Percentiles rank a stretch among this genome's conserved stretches.
Conservation (phyloP, 2,888 invertebrate species). For the Galeruca laticollis region DNA sequence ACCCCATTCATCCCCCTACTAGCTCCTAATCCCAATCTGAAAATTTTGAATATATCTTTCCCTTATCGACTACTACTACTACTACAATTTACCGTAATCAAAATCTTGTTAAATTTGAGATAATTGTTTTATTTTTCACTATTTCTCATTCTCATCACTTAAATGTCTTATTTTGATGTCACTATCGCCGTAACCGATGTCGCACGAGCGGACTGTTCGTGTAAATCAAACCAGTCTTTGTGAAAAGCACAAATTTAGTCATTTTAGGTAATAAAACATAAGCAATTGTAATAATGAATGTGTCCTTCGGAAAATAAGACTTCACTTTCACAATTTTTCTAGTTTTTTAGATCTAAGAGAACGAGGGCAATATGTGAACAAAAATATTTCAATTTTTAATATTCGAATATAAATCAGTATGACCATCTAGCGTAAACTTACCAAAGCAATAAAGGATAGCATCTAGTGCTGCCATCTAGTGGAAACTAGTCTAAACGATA, state of each 20-base stretch:
- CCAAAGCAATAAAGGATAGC: background rate
- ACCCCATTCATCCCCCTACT: too few relatives aligned
- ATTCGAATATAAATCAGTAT: background rate
- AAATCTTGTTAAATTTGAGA: too few relatives aligned
- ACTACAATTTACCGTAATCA: too few relatives aligned
- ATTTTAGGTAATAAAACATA: slow-evolving; percentile 46
- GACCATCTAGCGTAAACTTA: background rate
- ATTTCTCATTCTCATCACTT: too few relatives aligned
- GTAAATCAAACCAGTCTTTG: background rate
- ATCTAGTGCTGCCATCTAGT: background rate
- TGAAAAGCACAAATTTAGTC: slow-evolving; percentile 37
- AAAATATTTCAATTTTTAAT: background rate
- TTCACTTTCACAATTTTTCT: slow-evolving; percentile 52
- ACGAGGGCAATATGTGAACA: slow-evolving; percentile 17
- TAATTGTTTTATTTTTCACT: background rate
- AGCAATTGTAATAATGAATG: slow-evolving; percentile 56
- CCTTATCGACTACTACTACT: too few relatives aligned
- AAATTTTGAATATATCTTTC: too few relatives aligned
- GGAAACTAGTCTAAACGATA: background rate
- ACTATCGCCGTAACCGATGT: background rate
- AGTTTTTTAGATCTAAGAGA: slow-evolving; percentile 46
- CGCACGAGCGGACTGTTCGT: background rate
- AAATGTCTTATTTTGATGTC: background rate
- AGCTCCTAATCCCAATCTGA: too few relatives aligned
- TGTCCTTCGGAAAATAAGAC: slow-evolving; percentile 53